Evolutionary conservation across 2,888 invertebrate genomes (phyloP), one percentile per base, ranked within the genome.

Genomic region (Drosophila barbarae): DNA sequence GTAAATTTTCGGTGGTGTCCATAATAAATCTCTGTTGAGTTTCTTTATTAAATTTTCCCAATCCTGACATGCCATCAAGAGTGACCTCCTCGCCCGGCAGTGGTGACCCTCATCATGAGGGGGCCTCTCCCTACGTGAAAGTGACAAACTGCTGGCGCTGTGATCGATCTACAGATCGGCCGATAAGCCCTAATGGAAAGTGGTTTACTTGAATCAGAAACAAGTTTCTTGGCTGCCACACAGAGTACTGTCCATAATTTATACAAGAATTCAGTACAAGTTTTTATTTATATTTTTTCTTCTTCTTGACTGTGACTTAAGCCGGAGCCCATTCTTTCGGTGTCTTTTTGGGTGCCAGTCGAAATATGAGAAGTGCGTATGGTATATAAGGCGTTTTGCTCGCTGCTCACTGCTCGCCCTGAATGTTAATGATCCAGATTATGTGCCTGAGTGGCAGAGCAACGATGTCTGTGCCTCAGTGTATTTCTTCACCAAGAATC

Each of bases 371-470:
- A 55, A 46, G 60, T 60, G 46, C 59, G 49, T 39, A 44, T 44
- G 18, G 42, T 39, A 50, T 44, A 63, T 35, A 60, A 41, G 59
- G 47, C 68, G 46, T 44, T 53, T 67, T 71, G 55, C 69, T 73
- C 73, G 66, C 68, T 71, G 53, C 69, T 73, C 73, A 65, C 68
- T 70, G 53, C 69, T 73, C 75, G 66, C 69, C 44, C 69, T 71
- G 81, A 84, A 74, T 77, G 78, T 74, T 82, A 85, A 85, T 84
- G 83, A 83, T 85, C 77, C 84, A 82, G 83, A 83, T 83, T 82
- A 83, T 77, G 73, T 72, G 81, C 71, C 70, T 59, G 74, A 71
- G 65, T 64, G 59, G 34, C 66, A 69, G 36, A 67, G 51, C 64
- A 36, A 30, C 67, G 65, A 51, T 64, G 42, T 63, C 63, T 36